These are phyloP conservation scores for Hyposoter didymator DNA, from an alignment of 2,888 invertebrate species.

Conservation along the genomic window DNA sequence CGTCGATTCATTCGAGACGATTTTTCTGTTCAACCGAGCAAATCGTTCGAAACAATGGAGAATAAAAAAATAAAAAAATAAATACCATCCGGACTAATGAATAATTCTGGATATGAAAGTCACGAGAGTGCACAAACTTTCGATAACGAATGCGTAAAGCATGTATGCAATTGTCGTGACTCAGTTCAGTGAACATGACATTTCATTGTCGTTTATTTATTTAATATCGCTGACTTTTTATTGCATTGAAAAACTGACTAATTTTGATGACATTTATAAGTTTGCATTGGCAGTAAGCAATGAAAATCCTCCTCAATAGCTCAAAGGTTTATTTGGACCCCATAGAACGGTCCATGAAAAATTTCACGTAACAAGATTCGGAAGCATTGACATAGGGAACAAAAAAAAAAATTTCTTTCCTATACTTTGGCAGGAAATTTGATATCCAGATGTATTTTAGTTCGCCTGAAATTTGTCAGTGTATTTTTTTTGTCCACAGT, in stretches of 20 bases:
- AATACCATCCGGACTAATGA: conserved; percentile 35
- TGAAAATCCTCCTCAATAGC: not conserved
- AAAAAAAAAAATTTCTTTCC: not conserved
- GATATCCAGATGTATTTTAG: not conserved
- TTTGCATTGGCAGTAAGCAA: not conserved
- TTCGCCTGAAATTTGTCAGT: not conserved
- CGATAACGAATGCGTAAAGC: conserved; percentile 34
- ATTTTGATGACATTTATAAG: not conserved
- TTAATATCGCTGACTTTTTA: not conserved
- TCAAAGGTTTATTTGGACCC: not conserved
- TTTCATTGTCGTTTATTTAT: conserved; percentile 28
- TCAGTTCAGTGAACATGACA: conserved; percentile 26
- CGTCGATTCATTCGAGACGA: conserved; percentile 45
- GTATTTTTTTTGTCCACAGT: conserved; percentile 19
- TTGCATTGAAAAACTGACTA: not conserved
- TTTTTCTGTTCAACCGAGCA: conserved; percentile 39
- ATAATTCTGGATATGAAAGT: conserved; percentile 40
- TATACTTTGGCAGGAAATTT: not conserved
- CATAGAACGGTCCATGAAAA: not conserved
- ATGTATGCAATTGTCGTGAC: conserved; percentile 21
- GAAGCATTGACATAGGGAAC: not conserved
- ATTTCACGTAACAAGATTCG: not conserved
- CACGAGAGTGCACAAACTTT: conserved; percentile 25
- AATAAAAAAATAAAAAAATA: conserved; percentile 45
- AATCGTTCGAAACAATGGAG: conserved; percentile 9